phyloP scores from a whole-genome alignment of 1,140 invertebrate species.

The Temnothorax nylanderi region DNA sequence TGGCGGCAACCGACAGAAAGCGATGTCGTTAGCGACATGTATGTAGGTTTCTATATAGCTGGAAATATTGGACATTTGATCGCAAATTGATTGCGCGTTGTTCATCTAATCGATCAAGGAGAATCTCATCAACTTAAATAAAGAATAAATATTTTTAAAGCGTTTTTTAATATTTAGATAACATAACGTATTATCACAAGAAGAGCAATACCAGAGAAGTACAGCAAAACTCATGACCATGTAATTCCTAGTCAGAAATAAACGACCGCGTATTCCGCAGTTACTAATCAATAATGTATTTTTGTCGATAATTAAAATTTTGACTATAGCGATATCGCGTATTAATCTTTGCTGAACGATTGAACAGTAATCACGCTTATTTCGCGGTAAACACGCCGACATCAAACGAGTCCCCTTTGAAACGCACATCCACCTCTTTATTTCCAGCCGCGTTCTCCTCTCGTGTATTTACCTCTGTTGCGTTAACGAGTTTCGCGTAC shows the following conservation, averaged over 20 bases:
- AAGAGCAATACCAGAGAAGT: not conserved
- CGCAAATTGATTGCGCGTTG: constrained; percentile 9
- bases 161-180: not conserved
- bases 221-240: not conserved
- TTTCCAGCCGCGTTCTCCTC: constrained; percentile 24
- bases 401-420: constrained; percentile 48
- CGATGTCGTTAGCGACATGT: constrained; percentile 35
- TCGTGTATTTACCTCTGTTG: constrained; percentile 54
- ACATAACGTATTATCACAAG: not conserved
- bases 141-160: not conserved
- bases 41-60: not conserved
- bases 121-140: not conserved
- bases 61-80: constrained; percentile 16
- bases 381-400: constrained; percentile 42
- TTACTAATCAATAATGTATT: not conserved
- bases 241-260: not conserved
- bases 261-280: not conserved
- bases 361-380: constrained; percentile 53
- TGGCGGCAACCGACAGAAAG: constrained; percentile 1
- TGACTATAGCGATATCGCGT: not conserved
- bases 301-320: not conserved
- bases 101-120: not conserved
- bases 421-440: constrained; percentile 44
- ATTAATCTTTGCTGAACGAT: constrained; percentile 37
- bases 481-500: constrained; percentile 54